These are phyloP conservation scores for Sarcophaga rosellei DNA, from an alignment of 2,888 invertebrate species.

Conservation along the genomic window DNA sequence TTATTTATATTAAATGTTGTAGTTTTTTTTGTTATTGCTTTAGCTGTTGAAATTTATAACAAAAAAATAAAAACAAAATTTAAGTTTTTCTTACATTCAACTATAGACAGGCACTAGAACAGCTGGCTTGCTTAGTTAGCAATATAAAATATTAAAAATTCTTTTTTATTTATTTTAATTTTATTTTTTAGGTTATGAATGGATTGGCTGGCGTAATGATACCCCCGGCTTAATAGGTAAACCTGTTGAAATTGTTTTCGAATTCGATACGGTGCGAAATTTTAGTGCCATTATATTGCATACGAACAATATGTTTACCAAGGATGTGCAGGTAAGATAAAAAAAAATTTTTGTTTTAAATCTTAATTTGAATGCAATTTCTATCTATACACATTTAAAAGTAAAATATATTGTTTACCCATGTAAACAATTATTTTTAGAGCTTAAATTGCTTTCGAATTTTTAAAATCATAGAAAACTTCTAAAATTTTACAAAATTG, in stretches of 20 bases:
- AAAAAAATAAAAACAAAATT: not conserved
- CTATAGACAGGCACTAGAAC: too few relatives aligned
- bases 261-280: slow-evolving; percentile 89
- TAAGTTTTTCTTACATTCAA: too few relatives aligned
- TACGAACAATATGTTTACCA: slow-evolving; percentile 89
- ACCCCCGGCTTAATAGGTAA: slow-evolving; percentile 84
- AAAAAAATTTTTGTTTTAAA: not conserved
- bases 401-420: too few relatives aligned
- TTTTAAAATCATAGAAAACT: not conserved
- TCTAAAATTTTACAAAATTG: not conserved
- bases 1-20: not conserved
- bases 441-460: too few relatives aligned
- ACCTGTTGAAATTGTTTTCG: slow-evolving; percentile 89
- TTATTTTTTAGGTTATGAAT: slow-evolving; percentile 86
- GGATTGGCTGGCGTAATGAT: slow-evolving; percentile 92
- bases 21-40: not conserved
- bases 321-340: slow-evolving; percentile 87
- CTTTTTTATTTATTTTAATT: slow-evolving; percentile 4
- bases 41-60: slow-evolving; percentile 9
- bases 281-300: slow-evolving; percentile 89
- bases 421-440: too few relatives aligned
- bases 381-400: too few relatives aligned
- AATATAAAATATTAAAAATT: slow-evolving; percentile 5
- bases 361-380: too few relatives aligned
- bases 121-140: too few relatives aligned